Conservation (phyloP, 2,888 invertebrate genomes). For the Cantharis rufa region DNA sequence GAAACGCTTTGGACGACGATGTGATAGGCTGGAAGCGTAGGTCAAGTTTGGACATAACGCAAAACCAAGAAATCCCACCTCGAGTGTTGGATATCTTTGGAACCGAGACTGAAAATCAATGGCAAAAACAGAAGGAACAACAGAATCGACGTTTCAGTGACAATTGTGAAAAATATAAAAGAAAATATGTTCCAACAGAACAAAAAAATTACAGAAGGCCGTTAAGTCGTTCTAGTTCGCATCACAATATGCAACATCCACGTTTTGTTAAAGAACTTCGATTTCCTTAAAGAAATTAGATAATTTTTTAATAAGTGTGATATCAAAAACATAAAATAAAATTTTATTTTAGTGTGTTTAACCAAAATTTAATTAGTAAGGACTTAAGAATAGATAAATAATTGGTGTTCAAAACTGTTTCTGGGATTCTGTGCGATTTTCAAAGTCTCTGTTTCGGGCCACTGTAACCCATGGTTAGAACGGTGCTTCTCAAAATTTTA, state of each 20-base stretch:
- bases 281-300: slow-evolving; percentile 56
- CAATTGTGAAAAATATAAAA: slow-evolving; percentile 45
- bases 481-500: background rate
- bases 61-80: slow-evolving; percentile 66
- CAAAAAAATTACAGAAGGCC: slow-evolving; percentile 53
- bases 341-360: background rate
- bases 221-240: slow-evolving; percentile 60
- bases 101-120: slow-evolving; percentile 62
- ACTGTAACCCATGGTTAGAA: background rate
- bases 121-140: slow-evolving; percentile 54
- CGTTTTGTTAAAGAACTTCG: slow-evolving; percentile 68
- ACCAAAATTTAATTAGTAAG: background rate
- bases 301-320: slow-evolving; percentile 1
- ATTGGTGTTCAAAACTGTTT: background rate
- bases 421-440: background rate
- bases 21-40: slow-evolving; percentile 69
- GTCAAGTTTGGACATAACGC: slow-evolving; percentile 59
- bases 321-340: background rate
- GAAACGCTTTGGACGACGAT: slow-evolving; percentile 62
- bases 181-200: slow-evolving; percentile 57
- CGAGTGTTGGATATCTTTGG: slow-evolving; percentile 71
- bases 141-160: slow-evolving; percentile 35
- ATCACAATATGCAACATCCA: slow-evolving; percentile 67
- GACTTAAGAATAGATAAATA: background rate
- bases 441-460: background rate